Base-by-base conservation (phyloP, 2,797 vertebrate genomes). In the Gorsachius magnificus region DNA sequence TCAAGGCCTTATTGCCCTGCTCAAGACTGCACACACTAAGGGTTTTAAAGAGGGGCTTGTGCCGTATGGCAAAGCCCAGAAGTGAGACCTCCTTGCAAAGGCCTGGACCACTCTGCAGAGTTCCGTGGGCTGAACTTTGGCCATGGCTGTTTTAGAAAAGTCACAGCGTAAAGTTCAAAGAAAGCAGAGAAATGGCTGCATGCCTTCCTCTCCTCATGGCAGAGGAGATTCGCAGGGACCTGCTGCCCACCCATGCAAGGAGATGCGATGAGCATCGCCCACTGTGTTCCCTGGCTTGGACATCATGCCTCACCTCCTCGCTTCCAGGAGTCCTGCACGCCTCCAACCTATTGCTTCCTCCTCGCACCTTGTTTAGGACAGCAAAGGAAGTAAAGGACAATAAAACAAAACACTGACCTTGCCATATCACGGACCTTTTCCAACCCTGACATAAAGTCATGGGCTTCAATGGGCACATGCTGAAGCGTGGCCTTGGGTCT, bases 271-370 rank as follows among this genome's bases (percentile, higher is more conserved):
- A 76, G 17, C 64, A 65, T 46, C 7, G 1, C 38, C n/a, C 16
- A 5, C 54, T 68, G 71, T 68, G 80, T 69, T 65, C 58, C 36
- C 41, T 85, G 68, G 19, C 76, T 72, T 29, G 31, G 60, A 41
- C 3, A 1, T 13, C 72, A 35, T 0, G 0, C 13, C 24, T 90
- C 45, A 80, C 33, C 86, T 28, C 2, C 54, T 72, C 2, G 2
- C n/a, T 78, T 71, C 51, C 54, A 38, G 25, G 51, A 80, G 56
- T 28, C 56, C 68, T 38, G 56, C 65, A 63, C 38, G 35, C 19
- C 35, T 82, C 63, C 9, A 9, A 63, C 31, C 29, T 13, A 6
- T 22, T 72, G 75, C 41, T 57, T 81, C 58, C 82, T 91, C 31
- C 60, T 85, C 8, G 8, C 26, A 66, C 71, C 75, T 90, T 90